These are phyloP conservation scores for Solea senegalensis DNA, from an alignment of 2,113 vertebrate species.

Conservation along the genomic window DNA sequence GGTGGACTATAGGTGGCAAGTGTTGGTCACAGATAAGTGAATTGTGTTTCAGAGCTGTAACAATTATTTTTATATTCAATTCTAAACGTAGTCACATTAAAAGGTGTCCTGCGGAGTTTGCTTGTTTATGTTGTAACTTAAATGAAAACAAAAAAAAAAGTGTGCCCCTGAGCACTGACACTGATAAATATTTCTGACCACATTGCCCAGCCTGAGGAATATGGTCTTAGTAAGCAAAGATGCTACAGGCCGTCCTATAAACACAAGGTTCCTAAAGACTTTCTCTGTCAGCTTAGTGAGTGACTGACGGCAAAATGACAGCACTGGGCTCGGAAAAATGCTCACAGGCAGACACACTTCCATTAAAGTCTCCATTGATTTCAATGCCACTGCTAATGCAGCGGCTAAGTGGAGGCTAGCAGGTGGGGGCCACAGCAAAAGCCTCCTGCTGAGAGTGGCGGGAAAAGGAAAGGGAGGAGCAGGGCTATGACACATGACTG, in stretches of 20 bases:
- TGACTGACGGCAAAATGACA: conserved; percentile 59
- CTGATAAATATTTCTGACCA: background rate
- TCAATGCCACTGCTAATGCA: conserved; percentile 41
- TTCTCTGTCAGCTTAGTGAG: conserved; percentile 48
- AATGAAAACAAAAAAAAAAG: background rate
- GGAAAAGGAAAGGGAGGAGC: conserved; percentile 56
- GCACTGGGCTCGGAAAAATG: conserved; percentile 26
- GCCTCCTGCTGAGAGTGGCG: conserved; percentile 24
- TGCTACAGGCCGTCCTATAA: conserved; percentile 25
- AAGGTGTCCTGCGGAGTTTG: background rate
- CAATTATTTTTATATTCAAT: background rate
- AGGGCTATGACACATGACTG: conserved; percentile 62
- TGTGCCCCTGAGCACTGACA: background rate
- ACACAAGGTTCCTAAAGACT: conserved; percentile 35
- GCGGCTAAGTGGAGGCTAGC: conserved; percentile 58
- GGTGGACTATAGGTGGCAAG: background rate
- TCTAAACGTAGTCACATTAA: background rate
- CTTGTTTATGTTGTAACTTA: background rate
- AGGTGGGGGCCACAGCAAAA: conserved; percentile 37
- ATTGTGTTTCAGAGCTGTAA: background rate
- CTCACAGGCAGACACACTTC: conserved; percentile 56
- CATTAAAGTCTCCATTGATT: conserved; percentile 60
- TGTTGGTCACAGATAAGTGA: background rate
- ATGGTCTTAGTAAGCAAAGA: conserved; percentile 1
- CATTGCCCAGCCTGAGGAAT: too few species aligned